These are phyloP conservation scores for Lasiommata megera DNA, from an alignment of 2,888 invertebrate species.

Conservation along the genomic window DNA sequence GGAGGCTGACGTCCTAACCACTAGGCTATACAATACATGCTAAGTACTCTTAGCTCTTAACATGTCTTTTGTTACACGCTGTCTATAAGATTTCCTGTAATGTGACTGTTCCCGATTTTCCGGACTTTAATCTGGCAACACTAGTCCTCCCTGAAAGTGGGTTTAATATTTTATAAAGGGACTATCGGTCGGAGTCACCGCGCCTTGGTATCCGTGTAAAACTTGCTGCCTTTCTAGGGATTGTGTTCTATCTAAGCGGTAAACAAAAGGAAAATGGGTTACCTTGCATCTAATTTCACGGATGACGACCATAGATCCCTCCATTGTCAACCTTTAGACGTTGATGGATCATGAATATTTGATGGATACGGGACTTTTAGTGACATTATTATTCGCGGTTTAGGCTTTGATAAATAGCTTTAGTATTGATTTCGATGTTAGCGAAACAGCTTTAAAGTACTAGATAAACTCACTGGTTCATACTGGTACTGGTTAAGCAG, in stretches of 20 bases:
- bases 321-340: slow-evolving; percentile 39
- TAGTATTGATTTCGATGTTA: background rate
- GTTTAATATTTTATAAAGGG: slow-evolving; percentile 50
- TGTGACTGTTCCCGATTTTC: background rate
- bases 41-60: too few species aligned
- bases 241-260: slow-evolving; percentile 43
- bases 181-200: slow-evolving; percentile 14
- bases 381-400: slow-evolving; percentile 6
- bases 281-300: slow-evolving; percentile 52
- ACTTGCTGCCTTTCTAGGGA: slow-evolving; percentile 52
- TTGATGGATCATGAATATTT: slow-evolving; percentile 23
- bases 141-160: slow-evolving; percentile 34
- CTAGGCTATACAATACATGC: too few species aligned
- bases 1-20: too few species aligned
- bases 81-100: too few species aligned
- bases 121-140: background rate
- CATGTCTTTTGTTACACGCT: too few species aligned
- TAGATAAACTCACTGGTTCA: too few species aligned
- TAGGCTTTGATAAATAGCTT: slow-evolving; percentile 2
- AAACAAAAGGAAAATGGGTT: slow-evolving; percentile 59
- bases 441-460: too few species aligned
- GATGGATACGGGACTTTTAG: slow-evolving; percentile 19
- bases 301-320: slow-evolving; percentile 36
- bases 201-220: slow-evolving; percentile 43
- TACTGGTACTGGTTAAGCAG: too few species aligned